phyloP scores from a whole-genome alignment of 1,140 invertebrate species.

The Popillia japonica region DNA sequence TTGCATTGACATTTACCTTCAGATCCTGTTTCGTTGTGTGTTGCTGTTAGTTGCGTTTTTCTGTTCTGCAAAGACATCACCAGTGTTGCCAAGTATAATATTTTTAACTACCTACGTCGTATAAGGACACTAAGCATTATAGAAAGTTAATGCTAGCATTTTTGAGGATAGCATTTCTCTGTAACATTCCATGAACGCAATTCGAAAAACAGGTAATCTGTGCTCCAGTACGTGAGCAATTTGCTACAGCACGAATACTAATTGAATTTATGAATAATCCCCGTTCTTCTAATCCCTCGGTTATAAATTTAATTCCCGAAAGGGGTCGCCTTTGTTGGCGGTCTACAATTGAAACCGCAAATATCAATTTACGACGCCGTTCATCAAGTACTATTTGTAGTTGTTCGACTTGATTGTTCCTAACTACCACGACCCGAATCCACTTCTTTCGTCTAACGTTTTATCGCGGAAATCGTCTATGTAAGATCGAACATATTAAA shows the following conservation, averaged over 20 bases:
- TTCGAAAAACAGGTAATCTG: not conserved
- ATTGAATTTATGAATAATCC: slow-evolving; percentile 27
- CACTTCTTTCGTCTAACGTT: too few relatives aligned
- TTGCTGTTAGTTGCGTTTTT: too few relatives aligned
- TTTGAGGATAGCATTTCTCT: too few relatives aligned
- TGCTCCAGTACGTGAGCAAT: not conserved
- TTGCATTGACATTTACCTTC: too few relatives aligned
- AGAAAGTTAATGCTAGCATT: too few relatives aligned
- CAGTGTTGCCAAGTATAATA: too few relatives aligned
- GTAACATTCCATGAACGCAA: not conserved
- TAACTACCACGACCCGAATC: too few relatives aligned
- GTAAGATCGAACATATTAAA: not conserved
- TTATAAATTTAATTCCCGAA: not conserved
- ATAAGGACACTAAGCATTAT: too few relatives aligned
- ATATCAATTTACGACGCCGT: slow-evolving; percentile 21
- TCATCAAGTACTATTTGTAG: not conserved
- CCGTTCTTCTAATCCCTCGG: slow-evolving; percentile 8
- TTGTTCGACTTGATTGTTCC: not conserved
- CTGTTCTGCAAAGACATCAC: too few relatives aligned
- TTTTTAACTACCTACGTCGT: too few relatives aligned
- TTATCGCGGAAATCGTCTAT: too few relatives aligned
- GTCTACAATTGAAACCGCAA: slow-evolving; percentile 22
- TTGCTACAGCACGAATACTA: not conserved
- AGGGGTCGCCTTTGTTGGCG: slow-evolving; percentile 7
- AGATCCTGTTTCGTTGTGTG: too few relatives aligned